phyloP scores from a whole-genome alignment of 2,113 vertebrate species.

The Ammospiza caudacuta region DNA sequence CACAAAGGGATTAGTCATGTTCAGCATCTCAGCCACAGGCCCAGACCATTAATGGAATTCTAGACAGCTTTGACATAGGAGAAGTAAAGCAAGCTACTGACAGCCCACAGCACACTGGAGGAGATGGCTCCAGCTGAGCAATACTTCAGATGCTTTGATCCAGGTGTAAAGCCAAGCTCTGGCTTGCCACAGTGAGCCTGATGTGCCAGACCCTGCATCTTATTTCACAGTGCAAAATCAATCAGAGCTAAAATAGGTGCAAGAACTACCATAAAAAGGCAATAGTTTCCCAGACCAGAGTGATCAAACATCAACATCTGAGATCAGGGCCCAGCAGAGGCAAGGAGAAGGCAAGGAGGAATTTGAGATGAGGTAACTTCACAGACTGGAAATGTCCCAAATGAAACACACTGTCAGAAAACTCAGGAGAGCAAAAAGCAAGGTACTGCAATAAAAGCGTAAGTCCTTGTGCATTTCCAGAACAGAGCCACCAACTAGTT shows the following conservation, averaged over 20 bases:
- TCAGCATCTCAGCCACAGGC: not conserved
- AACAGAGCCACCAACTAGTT: not conserved
- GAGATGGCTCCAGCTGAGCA: not conserved
- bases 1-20: not conserved
- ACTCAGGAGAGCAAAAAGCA: not conserved
- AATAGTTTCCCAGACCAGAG: not conserved
- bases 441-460: not conserved
- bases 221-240: not conserved
- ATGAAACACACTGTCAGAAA: not conserved
- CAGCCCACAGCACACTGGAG: not conserved
- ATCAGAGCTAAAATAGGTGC: not conserved
- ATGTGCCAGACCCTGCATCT: not conserved
- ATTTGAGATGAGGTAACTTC: not conserved
- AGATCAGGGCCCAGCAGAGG: accelerated
- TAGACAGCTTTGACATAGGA: not conserved
- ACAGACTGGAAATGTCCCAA: not conserved
- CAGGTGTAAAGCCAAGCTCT: not conserved
- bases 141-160: not conserved
- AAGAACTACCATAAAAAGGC: not conserved
- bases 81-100: not conserved
- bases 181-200: not conserved
- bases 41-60: not conserved
- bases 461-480: not conserved
- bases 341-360: not conserved
- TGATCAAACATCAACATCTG: not conserved